Evolutionary conservation across 2,113 vertebrate species (phyloP).

Genomic region (Campylomormyrus tamandua): DNA sequence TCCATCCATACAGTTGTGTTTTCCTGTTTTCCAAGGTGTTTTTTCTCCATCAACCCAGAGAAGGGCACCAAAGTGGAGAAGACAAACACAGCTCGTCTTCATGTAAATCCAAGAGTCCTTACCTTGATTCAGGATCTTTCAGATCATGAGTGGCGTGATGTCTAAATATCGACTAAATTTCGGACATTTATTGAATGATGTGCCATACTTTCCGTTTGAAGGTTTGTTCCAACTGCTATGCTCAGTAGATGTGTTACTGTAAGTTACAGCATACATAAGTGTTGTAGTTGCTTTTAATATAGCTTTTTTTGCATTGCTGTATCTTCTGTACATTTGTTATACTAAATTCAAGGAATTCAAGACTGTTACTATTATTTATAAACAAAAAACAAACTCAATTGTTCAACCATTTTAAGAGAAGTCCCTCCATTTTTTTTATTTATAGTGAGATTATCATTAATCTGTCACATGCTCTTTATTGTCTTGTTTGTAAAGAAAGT

Average conservation of each 20-base stretch:
- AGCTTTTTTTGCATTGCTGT: too few species aligned
- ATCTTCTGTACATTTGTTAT: background rate
- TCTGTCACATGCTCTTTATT: conserved; percentile 17
- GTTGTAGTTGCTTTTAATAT: too few species aligned
- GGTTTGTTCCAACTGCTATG: too few species aligned
- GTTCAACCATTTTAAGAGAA: background rate
- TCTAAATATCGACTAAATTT: background rate
- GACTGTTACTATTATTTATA: background rate
- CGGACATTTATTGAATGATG: background rate
- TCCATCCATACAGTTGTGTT: background rate
- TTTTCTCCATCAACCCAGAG: conserved; percentile 27
- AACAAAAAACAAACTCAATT: background rate
- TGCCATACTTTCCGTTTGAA: too few species aligned
- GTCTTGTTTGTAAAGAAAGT: conserved; percentile 1
- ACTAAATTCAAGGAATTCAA: background rate
- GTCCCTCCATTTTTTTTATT: conserved; percentile 3
- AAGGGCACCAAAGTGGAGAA: conserved; percentile 29
- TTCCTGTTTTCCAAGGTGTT: conserved; percentile 20
- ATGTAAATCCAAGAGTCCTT: conserved; percentile 27
- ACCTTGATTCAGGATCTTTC: conserved; percentile 18
- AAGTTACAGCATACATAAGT: too few species aligned
- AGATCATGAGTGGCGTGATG: conserved; percentile 7
- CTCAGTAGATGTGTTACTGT: too few species aligned
- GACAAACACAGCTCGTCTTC: conserved; percentile 8
- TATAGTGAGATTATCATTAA: background rate